Base-by-base conservation (phyloP, 2,113 vertebrate genomes). In the Amazona guildingii region DNA sequence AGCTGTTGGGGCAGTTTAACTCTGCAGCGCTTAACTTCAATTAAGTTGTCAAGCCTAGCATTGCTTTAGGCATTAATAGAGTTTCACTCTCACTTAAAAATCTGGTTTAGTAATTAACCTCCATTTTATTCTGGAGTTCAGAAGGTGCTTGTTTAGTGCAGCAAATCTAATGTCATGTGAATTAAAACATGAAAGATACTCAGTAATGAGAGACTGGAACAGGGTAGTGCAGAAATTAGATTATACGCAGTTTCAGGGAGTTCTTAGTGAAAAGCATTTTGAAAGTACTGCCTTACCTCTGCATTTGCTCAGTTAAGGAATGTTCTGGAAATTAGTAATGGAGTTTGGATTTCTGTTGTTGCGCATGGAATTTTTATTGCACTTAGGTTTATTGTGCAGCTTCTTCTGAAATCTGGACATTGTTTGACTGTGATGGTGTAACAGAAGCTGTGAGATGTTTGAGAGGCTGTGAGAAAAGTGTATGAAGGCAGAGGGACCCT, bases 91-190 rank as follows among this genome's bases (percentile, higher is more conserved):
- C 92, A 57, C 85, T 97, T 93, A 94, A 94, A 95, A 96, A 94
- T 83, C 91, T 95, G 86, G 84, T 92, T 94, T 96, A 94, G 96
- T 96, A 97, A 97, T 97, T 97, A 95, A 95, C 73, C 76, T 94
- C 75, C 51, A 55, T 94, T 91, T 95, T 91, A 80, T 90, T 93
- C 90, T 77, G 74, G 67, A 87, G 94, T 96, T 94, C 96, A 97
- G 92, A 92, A 97, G 79, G 86, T 88, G 76, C 82, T 95, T 49
- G 49, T 90, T 96, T 93, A 76, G 44, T 83, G 92, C 79, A 68
- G 94, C 66, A 67, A 84, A 88, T 96, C 68, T 84, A 88, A 94
- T 93, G 81, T 78, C 69, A 75, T 94, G 79, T 95, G 90, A 95
- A 96, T 96, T 86, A 96, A 86, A 96, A 97, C 93, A 84, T 92